These are phyloP conservation scores for Oreochromis spilurus DNA, from an alignment of 2,113 vertebrate species.

Conservation along the genomic window DNA sequence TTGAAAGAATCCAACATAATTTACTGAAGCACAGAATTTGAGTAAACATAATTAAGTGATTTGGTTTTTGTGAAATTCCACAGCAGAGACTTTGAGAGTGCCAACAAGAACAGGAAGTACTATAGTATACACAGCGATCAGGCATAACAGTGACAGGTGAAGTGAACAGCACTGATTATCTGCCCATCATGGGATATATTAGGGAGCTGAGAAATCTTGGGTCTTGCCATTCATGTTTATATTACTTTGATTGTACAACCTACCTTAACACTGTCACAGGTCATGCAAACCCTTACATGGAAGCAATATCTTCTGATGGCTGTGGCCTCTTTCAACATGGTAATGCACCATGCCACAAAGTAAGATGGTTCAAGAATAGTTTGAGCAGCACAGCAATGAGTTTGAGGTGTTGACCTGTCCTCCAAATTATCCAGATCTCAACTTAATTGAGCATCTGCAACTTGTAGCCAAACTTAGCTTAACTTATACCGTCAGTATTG, in stretches of 20 bases:
- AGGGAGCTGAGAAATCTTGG: not conserved
- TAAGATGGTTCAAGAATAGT: not conserved
- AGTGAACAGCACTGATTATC: not conserved
- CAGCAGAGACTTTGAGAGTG: not conserved
- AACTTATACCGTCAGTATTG: not conserved
- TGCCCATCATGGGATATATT: not conserved
- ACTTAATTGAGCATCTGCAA: accelerated
- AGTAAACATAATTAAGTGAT: not conserved
- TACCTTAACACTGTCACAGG: not conserved
- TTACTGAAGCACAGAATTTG: not conserved
- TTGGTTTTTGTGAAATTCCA: not conserved
- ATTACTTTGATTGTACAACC: not conserved
- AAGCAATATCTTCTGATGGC: not conserved
- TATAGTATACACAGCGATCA: not conserved
- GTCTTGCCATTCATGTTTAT: not conserved
- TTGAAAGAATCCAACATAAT: not conserved
- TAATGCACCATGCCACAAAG: not conserved
- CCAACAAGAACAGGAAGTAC: not conserved
- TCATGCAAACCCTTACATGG: not conserved
- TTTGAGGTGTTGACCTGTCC: not conserved
- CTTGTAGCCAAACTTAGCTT: not conserved
- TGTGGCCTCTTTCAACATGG: not conserved
- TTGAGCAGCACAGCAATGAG: too few relatives aligned
- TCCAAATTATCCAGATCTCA: not conserved
- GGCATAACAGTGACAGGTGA: not conserved